phyloP scores from a whole-genome alignment of 2,113 vertebrate genomes.

The Crocuta crocuta region DNA sequence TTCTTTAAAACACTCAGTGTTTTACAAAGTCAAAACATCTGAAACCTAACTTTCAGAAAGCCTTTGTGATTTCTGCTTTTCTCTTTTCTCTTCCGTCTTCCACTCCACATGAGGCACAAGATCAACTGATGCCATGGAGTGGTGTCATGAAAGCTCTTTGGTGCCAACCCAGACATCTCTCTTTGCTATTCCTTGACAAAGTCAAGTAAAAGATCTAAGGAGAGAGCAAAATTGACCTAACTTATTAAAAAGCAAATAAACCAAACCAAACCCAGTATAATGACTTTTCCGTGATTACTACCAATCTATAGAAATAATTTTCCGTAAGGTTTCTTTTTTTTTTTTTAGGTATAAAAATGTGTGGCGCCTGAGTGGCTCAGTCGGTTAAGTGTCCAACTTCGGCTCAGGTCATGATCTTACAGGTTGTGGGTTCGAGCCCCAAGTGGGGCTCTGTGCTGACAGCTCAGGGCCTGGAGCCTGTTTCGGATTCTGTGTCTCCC shows the following conservation, averaged over 20 bases:
- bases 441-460: too few relatives aligned
- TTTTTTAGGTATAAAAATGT: not conserved
- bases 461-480: too few relatives aligned
- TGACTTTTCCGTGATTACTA: not conserved
- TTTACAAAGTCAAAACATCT: not conserved
- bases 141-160: not conserved
- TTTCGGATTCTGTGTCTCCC: too few relatives aligned
- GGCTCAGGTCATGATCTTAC: too few relatives aligned
- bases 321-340: not conserved
- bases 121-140: not conserved
- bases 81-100: not conserved
- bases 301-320: not conserved
- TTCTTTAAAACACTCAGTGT: not conserved
- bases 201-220: not conserved
- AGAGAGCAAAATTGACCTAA: not conserved
- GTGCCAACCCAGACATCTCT: not conserved
- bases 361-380: too few relatives aligned
- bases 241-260: not conserved
- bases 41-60: not conserved
- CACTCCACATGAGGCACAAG: not conserved
- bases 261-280: not conserved
- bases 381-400: too few relatives aligned
- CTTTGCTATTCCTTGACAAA: not conserved
- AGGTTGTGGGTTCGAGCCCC: too few relatives aligned
- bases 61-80: constrained; percentile 3